Evolutionary conservation across 2,888 invertebrate species (phyloP).

Genomic region (Parnassius glacialis): DNA sequence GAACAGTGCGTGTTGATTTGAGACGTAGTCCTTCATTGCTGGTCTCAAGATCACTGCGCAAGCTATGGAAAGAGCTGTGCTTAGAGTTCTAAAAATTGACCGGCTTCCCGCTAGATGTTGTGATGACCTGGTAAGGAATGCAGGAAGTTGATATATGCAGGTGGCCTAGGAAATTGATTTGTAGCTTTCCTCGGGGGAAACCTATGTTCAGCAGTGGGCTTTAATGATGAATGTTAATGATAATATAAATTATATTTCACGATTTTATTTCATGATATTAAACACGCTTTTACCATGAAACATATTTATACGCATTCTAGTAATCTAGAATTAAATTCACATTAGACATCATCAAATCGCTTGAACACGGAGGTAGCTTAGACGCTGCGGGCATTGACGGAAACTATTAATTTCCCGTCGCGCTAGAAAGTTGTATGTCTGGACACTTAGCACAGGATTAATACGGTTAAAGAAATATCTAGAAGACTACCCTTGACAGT

Average conservation of each 20-base stretch:
- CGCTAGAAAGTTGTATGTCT: conserved; percentile 54
- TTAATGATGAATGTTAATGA: not conserved
- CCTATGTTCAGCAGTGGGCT: no score
- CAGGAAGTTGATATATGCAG: no score
- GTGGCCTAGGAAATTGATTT: no score
- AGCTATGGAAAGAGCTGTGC: no score
- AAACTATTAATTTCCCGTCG: conserved; percentile 60
- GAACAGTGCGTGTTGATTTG: no score
- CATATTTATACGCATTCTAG: conserved; percentile 8
- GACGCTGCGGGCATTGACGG: conserved; percentile 40
- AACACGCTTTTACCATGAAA: conserved; percentile 2
- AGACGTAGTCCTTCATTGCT: no score
- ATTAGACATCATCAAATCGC: conserved; percentile 15
- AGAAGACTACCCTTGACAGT: not conserved
- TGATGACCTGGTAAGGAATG: no score
- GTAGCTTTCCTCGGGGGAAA: no score
- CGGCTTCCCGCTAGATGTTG: no score
- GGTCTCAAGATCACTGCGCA: no score
- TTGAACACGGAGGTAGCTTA: conserved; percentile 10
- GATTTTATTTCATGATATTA: conserved; percentile 8
- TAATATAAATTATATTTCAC: conserved; percentile 3
- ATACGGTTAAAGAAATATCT: conserved; percentile 11
- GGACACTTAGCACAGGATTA: conserved; percentile 28
- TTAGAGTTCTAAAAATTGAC: no score
- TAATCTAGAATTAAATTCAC: conserved; percentile 21